These are phyloP conservation scores for Cryptocephalus primarius DNA, from an alignment of 2,888 invertebrate genomes.

Conservation along the genomic window DNA sequence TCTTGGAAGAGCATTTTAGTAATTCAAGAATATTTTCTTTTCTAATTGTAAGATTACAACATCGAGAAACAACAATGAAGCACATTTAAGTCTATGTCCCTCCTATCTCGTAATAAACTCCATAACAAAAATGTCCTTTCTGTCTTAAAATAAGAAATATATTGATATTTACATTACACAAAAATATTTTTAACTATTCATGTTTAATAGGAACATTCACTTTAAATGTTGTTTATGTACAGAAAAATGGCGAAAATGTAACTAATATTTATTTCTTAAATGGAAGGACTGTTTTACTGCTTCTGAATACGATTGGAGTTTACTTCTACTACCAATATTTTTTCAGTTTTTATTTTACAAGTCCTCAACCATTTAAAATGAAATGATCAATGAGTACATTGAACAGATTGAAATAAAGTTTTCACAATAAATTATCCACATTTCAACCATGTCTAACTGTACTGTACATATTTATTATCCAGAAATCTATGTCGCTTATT, in stretches of 20 bases:
- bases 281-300: conserved; percentile 20
- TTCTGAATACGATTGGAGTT: conserved; percentile 12
- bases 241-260: conserved; percentile 16
- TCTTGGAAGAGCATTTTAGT: too few species aligned
- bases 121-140: background rate
- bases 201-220: conserved; percentile 29
- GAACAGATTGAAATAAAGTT: too few species aligned
- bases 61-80: conserved; percentile 25
- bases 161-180: conserved; percentile 18
- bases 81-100: conserved; percentile 36
- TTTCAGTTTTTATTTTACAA: background rate
- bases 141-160: conserved; percentile 1
- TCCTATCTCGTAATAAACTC: conserved; percentile 22
- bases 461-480: too few species aligned
- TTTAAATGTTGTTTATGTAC: conserved; percentile 20
- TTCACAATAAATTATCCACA: too few species aligned
- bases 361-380: background rate
- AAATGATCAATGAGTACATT: background rate
- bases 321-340: background rate
- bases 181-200: conserved; percentile 25
- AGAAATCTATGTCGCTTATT: too few species aligned
- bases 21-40: too few species aligned
- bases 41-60: conserved; percentile 7
- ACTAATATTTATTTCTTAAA: conserved; percentile 8
- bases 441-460: too few species aligned